A percentile compares a stretch with the other conserved stretches of the same genome.
Evolutionary conservation across 2,797 vertebrate species (phyloP).

Genomic region (Cuniculus paca): DNA sequence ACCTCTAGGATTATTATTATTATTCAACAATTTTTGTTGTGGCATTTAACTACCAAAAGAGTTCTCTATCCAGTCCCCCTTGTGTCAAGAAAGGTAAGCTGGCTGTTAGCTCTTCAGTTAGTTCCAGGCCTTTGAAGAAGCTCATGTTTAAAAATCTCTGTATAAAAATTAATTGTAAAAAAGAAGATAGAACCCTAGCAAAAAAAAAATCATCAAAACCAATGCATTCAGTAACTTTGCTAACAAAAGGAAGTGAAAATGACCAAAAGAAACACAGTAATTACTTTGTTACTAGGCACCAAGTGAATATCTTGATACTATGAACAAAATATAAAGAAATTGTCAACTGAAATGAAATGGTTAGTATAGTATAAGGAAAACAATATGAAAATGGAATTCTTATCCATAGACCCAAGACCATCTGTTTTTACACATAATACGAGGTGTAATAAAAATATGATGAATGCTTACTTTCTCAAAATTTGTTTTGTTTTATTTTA

Average conservation of each 20-base stretch:
- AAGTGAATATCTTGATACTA: not conserved
- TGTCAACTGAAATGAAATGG: not conserved
- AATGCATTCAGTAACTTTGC: not conserved
- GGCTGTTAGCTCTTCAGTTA: not conserved
- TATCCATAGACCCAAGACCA: not conserved
- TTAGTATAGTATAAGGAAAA: not conserved
- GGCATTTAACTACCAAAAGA: slow-evolving; percentile 28
- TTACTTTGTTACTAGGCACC: not conserved
- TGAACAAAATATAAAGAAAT: not conserved
- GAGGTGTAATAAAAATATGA: not conserved
- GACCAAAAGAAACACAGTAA: not conserved
- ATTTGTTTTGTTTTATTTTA: too few relatives aligned
- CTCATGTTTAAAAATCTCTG: not conserved
- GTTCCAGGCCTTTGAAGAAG: not conserved
- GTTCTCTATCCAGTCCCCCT: not conserved
- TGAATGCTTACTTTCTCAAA: not conserved
- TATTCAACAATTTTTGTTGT: not conserved
- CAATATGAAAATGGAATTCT: not conserved
- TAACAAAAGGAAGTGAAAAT: not conserved
- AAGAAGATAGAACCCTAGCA: not conserved
- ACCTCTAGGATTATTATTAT: not conserved
- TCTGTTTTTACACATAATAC: not conserved
- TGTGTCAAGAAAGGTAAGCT: not conserved
- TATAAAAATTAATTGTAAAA: not conserved
- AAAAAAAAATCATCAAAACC: not conserved